A percentile compares a stretch with the other conserved stretches of the same genome.
phyloP scores from a whole-genome alignment of 2,888 invertebrate species.

The Rambutsinella grinnellia region DNA sequence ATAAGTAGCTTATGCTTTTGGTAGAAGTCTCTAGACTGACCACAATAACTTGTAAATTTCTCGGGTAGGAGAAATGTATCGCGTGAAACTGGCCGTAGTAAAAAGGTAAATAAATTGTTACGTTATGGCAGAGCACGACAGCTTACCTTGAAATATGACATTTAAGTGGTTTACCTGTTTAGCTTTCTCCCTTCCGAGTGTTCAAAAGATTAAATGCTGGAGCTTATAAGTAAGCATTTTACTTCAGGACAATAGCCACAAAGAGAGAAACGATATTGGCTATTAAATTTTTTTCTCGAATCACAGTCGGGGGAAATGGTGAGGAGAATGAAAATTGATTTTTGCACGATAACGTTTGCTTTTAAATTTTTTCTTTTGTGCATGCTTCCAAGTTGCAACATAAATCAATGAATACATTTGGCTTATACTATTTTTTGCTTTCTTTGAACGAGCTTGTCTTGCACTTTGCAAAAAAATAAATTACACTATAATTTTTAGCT shows the following conservation, averaged over 20 bases:
- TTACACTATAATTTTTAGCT: too few relatives aligned
- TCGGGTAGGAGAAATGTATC: background rate
- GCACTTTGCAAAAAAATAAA: too few relatives aligned
- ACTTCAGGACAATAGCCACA: too few relatives aligned
- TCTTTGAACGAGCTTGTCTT: too few relatives aligned
- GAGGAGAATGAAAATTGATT: background rate
- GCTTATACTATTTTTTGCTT: too few relatives aligned
- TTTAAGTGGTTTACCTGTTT: background rate
- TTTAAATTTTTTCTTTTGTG: background rate
- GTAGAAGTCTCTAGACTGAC: background rate
- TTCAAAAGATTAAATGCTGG: too few relatives aligned
- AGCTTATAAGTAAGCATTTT: too few relatives aligned
- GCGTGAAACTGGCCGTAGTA: background rate
- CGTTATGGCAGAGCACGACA: background rate
- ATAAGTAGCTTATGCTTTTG: background rate
- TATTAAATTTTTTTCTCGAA: background rate
- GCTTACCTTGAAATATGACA: constrained; percentile 13
- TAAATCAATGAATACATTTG: too few relatives aligned
- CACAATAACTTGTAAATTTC: background rate
- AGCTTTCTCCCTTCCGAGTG: too few relatives aligned
- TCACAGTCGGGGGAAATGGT: background rate
- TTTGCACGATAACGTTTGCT: background rate
- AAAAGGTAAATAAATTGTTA: background rate
- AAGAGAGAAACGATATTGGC: background rate
- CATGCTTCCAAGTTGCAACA: too few relatives aligned